Base-by-base conservation (phyloP, 2,888 invertebrate species). In the Nephrocerus scutellatus region DNA sequence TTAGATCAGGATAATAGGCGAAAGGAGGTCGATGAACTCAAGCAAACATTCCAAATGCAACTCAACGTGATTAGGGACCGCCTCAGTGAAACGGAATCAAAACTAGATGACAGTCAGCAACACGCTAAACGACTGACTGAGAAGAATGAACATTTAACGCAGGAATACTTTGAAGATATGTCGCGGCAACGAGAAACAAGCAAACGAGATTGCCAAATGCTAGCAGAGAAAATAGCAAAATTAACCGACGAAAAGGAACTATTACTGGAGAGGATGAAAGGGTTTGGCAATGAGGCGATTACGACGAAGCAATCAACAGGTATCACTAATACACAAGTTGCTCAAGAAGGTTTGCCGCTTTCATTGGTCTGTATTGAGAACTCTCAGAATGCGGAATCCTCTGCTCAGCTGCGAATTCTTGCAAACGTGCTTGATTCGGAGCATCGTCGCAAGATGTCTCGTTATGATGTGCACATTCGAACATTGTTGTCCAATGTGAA, bases 391-490 rank as follows among this genome's bases (percentile, higher is more conserved):
- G n/a, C n/a, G n/a, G n/a, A n/a, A 4, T 30, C 29, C 18, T 46
- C 45, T 19, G 46, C 46, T 32, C 50, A 53, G 23, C 39, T 53
- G 22, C 47, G 51, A 21, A 48, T 59, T 19, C 41, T 59, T 19
- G 49, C 55, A 6, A 56, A 56, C 35, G 58, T 59, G 8, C 39
- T 59, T 3, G 56, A 57, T 39, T 43, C 44, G 1, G 58, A 59
- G 43, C 53, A 57, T 39, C 49, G 46, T 13, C 51, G 57, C 22
- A 57, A 55, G 43, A 55, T 55, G 46, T 38, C 43, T 23, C 53
- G 58, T 30, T 58, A 58, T 44, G 54, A 58, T 35, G 15, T 54
- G 13, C 57, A 59, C 34, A 57, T 57, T 26, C 48, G 53, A 20
- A 51, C 55, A 6, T 34, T 59, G 9, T 30, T 57, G 8, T 38